A percentile compares a stretch with the other conserved stretches of the same genome.
Conservation (phyloP, 1,140 invertebrate species). For the Neodiprion lecontei region DNA sequence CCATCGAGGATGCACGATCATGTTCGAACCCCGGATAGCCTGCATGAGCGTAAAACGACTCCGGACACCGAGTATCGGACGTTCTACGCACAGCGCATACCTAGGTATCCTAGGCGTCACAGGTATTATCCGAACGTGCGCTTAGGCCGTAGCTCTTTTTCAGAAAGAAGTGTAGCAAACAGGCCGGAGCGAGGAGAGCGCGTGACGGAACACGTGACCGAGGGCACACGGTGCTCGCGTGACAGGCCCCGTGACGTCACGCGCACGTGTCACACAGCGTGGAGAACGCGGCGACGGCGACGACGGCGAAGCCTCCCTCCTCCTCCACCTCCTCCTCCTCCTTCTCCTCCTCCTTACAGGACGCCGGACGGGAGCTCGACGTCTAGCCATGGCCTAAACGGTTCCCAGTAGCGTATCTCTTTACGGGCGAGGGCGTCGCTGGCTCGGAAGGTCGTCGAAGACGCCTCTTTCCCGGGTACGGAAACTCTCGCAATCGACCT, state of each 20-base stretch:
- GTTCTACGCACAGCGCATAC: too few species aligned
- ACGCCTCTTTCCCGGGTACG: background rate
- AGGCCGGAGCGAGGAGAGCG: conserved; percentile 35
- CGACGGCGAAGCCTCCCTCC: conserved; percentile 28
- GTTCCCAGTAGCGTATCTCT: conserved; percentile 41
- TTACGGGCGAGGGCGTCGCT: conserved; percentile 15
- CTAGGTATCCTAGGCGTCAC: too few species aligned
- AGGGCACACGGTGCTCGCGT: conserved; percentile 60
- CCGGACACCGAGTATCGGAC: too few species aligned
- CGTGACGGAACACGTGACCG: conserved; percentile 62
- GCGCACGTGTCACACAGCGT: conserved; percentile 60
- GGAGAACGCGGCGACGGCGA: conserved; percentile 32
- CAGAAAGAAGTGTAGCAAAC: background rate
- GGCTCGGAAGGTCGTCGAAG: conserved; percentile 39
- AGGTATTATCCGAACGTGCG: too few species aligned
- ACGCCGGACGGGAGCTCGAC: conserved; percentile 22
- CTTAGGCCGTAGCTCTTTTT: too few species aligned
- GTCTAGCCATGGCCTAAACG: conserved; percentile 8
- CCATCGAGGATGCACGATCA: too few species aligned
- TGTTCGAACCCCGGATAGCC: too few species aligned
- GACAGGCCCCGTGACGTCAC: conserved; percentile 59
- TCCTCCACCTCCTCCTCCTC: conserved; percentile 19
- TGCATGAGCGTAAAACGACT: too few species aligned
- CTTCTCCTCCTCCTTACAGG: conserved; percentile 15
- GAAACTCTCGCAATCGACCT: too few species aligned